Evolutionary conservation across 2,797 vertebrate species (phyloP).

Genomic region (Malacoraja senta): DNA sequence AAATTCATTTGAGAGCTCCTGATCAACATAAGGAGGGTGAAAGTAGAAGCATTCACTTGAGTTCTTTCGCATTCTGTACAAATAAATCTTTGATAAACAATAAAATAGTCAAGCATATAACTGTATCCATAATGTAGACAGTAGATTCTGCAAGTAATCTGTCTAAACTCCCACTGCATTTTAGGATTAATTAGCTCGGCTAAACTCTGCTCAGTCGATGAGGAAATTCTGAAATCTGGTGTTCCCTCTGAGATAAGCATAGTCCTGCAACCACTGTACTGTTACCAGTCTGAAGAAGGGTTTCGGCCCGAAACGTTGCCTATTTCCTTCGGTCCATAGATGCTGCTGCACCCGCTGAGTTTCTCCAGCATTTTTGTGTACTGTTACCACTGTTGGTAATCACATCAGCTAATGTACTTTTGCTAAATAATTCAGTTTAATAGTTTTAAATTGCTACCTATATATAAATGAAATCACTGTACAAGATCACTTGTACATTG

Average conservation of each 20-base stretch:
- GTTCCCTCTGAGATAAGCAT: neutral
- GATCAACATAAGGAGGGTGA: neutral
- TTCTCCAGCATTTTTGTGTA: too few species aligned
- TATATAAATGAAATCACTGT: neutral
- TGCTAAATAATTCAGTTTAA: conserved; percentile 14
- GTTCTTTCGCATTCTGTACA: neutral
- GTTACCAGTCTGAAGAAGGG: too few species aligned
- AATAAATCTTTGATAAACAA: conserved; percentile 13
- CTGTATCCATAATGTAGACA: neutral
- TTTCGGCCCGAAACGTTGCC: too few species aligned
- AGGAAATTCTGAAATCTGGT: conserved; percentile 8
- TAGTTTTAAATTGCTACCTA: neutral
- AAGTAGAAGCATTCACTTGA: conserved; percentile 8
- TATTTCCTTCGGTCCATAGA: too few species aligned
- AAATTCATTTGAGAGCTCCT: neutral
- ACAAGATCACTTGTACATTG: neutral
- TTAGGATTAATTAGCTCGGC: neutral
- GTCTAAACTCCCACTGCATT: conserved; percentile 21
- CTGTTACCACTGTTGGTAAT: too few species aligned
- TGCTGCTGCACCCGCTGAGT: too few species aligned
- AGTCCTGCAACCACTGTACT: neutral
- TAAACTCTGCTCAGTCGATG: too few species aligned
- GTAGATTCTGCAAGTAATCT: neutral
- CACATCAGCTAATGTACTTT: neutral
- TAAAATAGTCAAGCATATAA: neutral